Percentiles rank a stretch among this genome's conserved stretches.
These are phyloP conservation scores for Apotomis capreana DNA, from an alignment of 2,888 invertebrate species.

Conservation along the genomic window DNA sequence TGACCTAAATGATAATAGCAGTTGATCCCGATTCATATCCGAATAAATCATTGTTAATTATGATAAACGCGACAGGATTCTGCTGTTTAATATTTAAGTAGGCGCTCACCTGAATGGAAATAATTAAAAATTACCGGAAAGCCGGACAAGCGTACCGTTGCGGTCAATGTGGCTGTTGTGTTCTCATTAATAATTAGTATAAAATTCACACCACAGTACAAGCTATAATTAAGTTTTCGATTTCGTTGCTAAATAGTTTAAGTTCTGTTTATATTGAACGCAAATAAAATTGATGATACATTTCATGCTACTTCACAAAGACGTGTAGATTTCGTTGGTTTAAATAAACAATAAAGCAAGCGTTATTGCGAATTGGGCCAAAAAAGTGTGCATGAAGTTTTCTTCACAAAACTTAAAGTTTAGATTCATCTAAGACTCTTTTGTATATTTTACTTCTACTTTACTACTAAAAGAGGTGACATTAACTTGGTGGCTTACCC, in stretches of 20 bases:
- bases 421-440: too few species aligned
- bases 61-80: slow-evolving; percentile 30
- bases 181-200: slow-evolving; percentile 73
- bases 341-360: too few species aligned
- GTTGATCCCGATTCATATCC: slow-evolving; percentile 7
- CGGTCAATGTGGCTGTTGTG: slow-evolving; percentile 63
- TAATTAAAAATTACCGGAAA: slow-evolving; percentile 36
- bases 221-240: slow-evolving; percentile 37
- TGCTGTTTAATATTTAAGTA: slow-evolving; percentile 31
- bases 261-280: neutral
- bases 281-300: neutral
- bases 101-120: slow-evolving; percentile 28
- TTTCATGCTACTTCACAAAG: neutral
- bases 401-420: too few species aligned
- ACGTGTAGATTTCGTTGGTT: neutral
- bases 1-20: slow-evolving; percentile 17
- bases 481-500: too few species aligned
- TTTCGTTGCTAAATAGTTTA: neutral
- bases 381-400: too few species aligned
- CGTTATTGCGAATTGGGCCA: too few species aligned
- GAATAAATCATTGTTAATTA: slow-evolving; percentile 33
- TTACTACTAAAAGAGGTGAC: too few species aligned
- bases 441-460: too few species aligned
- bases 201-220: slow-evolving; percentile 71
- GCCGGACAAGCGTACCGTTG: slow-evolving; percentile 44